Conservation (phyloP, 2,113 vertebrate genomes). For the Brachypodius melanocephalos region DNA sequence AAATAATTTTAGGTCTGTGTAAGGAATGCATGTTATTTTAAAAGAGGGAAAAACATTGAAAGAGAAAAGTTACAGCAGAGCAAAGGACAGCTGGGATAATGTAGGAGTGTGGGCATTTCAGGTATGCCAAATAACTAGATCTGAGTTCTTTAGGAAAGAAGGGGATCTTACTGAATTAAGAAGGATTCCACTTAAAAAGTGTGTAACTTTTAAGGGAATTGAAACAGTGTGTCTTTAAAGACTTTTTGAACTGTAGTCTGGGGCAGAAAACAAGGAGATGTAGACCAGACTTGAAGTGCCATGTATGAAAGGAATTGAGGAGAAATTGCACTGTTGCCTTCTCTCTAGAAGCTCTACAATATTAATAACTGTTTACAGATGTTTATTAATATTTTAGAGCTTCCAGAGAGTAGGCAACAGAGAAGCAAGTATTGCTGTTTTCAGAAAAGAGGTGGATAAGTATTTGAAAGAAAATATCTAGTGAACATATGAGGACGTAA, state of each 20-base stretch:
- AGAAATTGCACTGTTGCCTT: neutral
- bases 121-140: neutral
- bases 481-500: neutral
- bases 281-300: neutral
- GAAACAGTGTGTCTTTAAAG: neutral
- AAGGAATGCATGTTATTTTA: conserved; percentile 25
- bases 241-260: neutral
- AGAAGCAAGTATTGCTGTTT: neutral
- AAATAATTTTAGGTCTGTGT: conserved; percentile 10
- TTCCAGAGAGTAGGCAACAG: neutral
- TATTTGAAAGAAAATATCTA: neutral
- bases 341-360: neutral
- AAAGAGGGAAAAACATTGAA: conserved; percentile 34
- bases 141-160: neutral
- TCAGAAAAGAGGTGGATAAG: neutral
- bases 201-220: neutral
- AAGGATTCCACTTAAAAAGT: neutral
- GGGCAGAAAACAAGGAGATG: neutral
- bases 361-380: neutral
- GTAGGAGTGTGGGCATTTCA: neutral
- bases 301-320: neutral
- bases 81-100: neutral
- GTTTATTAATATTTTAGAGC: neutral
- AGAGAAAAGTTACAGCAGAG: neutral
- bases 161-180: neutral